phyloP scores from a whole-genome alignment of 2,888 invertebrate genomes.

The Melinaea menophilus region DNA sequence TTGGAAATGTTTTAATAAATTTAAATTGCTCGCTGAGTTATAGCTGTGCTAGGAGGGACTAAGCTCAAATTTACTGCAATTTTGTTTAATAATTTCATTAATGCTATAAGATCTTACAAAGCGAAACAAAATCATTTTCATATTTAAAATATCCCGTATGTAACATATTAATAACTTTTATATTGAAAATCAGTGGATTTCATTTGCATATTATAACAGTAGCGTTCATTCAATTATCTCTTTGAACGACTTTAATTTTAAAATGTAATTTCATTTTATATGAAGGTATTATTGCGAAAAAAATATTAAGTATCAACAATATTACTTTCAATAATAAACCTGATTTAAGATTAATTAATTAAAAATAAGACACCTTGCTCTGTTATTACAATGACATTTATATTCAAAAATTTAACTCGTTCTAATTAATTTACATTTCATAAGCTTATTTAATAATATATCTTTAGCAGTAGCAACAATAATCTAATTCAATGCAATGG shows the following conservation, averaged over 20 bases:
- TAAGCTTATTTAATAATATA: too few relatives aligned
- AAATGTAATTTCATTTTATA: conserved; percentile 1
- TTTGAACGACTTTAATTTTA: neutral
- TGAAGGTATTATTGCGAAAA: neutral
- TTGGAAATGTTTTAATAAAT: too few relatives aligned
- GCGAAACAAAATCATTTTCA: neutral
- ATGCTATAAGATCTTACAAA: conserved; percentile 1
- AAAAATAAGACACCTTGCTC: neutral
- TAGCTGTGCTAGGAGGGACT: too few relatives aligned
- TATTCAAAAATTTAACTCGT: too few relatives aligned
- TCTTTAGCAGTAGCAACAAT: too few relatives aligned
- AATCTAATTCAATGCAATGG: too few relatives aligned
- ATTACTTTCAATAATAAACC: neutral
- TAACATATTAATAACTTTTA: conserved; percentile 2
- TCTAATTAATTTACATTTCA: too few relatives aligned
- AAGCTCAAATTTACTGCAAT: too few relatives aligned
- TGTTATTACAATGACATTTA: too few relatives aligned
- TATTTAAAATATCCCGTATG: conserved; percentile 1
- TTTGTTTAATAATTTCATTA: too few relatives aligned
- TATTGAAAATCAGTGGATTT: conserved; percentile 2
- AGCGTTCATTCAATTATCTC: conserved; percentile 1
- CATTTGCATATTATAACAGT: conserved; percentile 3
- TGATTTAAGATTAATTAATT: neutral
- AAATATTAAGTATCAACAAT: neutral
- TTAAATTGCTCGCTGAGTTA: too few relatives aligned